A percentile compares a stretch with the other conserved stretches of the same genome.
These are phyloP conservation scores for Danio jaintianensis DNA, from an alignment of 2,797 vertebrate genomes.

Conservation along the genomic window DNA sequence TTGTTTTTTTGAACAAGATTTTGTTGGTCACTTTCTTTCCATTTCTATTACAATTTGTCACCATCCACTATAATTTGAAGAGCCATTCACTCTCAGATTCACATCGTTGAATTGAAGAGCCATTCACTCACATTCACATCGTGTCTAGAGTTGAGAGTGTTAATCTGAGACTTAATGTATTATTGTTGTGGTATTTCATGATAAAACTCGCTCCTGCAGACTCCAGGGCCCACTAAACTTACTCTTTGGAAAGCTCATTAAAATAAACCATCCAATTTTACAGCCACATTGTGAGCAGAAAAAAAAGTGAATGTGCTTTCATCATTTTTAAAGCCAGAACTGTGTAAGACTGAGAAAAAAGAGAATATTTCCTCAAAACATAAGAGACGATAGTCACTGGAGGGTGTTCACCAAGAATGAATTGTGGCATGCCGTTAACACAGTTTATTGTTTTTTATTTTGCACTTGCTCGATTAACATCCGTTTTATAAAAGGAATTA, in stretches of 20 bases:
- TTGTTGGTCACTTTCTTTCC: neutral
- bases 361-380: neutral
- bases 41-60: neutral
- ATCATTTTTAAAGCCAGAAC: conserved; percentile 17
- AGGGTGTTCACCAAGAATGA: neutral
- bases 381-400: neutral
- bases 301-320: neutral
- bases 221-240: conserved; percentile 62
- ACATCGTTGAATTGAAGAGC: conserved; percentile 9
- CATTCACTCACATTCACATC: neutral
- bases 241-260: conserved; percentile 63
- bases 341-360: neutral
- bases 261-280: conserved; percentile 69
- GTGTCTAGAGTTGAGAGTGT: neutral
- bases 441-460: neutral
- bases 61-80: neutral
- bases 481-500: neutral
- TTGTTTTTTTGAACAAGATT: neutral
- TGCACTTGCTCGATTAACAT: neutral
- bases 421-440: neutral
- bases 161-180: conserved; percentile 28
- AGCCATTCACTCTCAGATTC: conserved; percentile 8
- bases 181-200: conserved; percentile 21
- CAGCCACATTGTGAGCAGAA: conserved; percentile 30
- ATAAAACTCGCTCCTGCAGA: conserved; percentile 17